These are phyloP conservation scores for Anthoptus insignis DNA, from an alignment of 2,888 invertebrate genomes.

Conservation along the genomic window DNA sequence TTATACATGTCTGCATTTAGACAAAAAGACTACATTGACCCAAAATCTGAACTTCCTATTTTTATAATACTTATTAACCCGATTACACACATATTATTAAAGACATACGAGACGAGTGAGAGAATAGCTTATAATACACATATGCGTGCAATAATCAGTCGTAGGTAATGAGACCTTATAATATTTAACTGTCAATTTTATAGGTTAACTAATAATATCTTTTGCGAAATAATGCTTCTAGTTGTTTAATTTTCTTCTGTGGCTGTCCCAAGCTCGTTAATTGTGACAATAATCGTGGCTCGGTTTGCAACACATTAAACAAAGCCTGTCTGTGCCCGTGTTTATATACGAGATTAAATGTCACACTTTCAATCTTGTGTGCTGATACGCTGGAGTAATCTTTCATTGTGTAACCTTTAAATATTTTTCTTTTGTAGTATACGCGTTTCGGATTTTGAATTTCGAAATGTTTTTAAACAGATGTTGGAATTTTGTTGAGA, in stretches of 20 bases:
- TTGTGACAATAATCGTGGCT: constrained; percentile 8
- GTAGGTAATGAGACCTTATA: too few species aligned
- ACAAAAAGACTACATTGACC: too few species aligned
- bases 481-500: too few species aligned
- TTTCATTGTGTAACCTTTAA: constrained; percentile 1
- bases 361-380: constrained; percentile 8
- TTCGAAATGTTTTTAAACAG: background rate
- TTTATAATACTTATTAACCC: too few species aligned
- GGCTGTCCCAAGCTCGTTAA: constrained; percentile 15
- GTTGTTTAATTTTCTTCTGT: background rate
- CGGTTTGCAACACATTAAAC: constrained; percentile 13
- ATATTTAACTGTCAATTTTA: too few species aligned
- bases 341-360: constrained; percentile 14
- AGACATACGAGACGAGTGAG: too few species aligned
- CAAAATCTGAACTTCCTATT: too few species aligned
- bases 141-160: too few species aligned
- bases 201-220: background rate
- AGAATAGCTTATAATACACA: too few species aligned
- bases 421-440: constrained; percentile 1
- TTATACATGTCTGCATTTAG: too few species aligned
- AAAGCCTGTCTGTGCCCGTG: constrained; percentile 8
- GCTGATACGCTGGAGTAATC: constrained; percentile 1
- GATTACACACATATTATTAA: too few species aligned
- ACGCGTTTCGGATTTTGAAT: background rate
- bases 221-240: background rate